Base-by-base conservation (phyloP, 2,888 invertebrate genomes). In the Euphydryas editha region DNA sequence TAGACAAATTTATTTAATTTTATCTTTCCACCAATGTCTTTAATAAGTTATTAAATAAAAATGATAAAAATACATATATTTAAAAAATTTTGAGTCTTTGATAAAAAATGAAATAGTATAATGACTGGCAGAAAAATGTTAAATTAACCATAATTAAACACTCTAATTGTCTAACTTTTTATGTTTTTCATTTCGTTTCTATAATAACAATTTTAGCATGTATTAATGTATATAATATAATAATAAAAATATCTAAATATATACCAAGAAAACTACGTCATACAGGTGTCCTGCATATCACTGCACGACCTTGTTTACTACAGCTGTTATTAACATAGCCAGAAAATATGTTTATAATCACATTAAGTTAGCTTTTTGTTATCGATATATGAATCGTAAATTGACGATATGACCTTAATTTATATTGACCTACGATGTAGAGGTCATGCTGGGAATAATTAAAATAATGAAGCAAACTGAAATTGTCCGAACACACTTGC, bases 361-460 rank as follows among this genome's bases (percentile, higher is more conserved):
- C 36, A 18, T 54, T 60, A 59, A 49, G 54, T 55, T 39, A 55
- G 51, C 59, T 68, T 58, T 61, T 68, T 70, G 63, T 62, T 65
- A 70, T 67, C 67, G 49, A 64, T 64, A 64, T 60, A 44, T 39
- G 21, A 61, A 70, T 70, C 67, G 69, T 57, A 69, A 62, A 64
- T 72, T 46, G 56, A 51, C 56, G 39, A 21, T 51, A 20, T 36
- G 72, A 66, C 72, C 71, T 72, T 64, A 69, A 71, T 72, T 68
- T 64, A 54, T 65, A 37, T 18, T 71, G 69, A 71, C 72, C 72
- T 72, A 71, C 68, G 71, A 65, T 57, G 59, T 62, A 61, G 60
- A 71, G 71, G 74, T 68, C 70, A 68, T 64, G 61, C 73, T 71
- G 72, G 72, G 44, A 62, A 73, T 75, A 80, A 81, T 79, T 81